Evolutionary conservation across 2,113 vertebrate genomes (phyloP).

Genomic region (Bothrops jararaca): DNA sequence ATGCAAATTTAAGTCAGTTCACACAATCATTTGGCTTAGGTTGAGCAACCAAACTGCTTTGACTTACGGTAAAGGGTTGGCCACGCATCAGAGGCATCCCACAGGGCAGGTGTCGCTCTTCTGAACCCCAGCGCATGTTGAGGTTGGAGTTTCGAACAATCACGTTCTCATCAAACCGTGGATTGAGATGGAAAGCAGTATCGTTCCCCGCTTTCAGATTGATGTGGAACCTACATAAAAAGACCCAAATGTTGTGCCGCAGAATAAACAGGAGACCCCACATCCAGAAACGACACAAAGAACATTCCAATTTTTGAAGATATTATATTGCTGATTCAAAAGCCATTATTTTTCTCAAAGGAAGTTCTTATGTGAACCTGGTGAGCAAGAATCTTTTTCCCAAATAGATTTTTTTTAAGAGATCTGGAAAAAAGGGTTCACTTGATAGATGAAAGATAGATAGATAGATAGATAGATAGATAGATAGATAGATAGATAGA

Average conservation of each 20-base stretch:
- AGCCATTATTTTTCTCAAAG: not conserved
- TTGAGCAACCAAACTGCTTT: not conserved
- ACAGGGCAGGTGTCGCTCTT: slow-evolving; percentile 81
- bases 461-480: slow-evolving; percentile 67
- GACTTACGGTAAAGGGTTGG: slow-evolving; percentile 71
- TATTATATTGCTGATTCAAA: not conserved
- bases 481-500: slow-evolving; percentile 56
- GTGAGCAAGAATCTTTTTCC: not conserved
- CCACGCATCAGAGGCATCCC: slow-evolving; percentile 78
- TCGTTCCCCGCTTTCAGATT: slow-evolving; percentile 64
- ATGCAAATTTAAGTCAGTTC: not conserved
- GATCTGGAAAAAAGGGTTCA: not conserved
- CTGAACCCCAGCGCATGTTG: slow-evolving; percentile 62
- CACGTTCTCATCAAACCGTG: slow-evolving; percentile 69
- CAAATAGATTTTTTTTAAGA: not conserved
- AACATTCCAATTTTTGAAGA: not conserved
- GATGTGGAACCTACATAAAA: slow-evolving; percentile 70
- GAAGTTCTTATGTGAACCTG: too few relatives aligned
- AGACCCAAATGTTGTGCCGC: not conserved
- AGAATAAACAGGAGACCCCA: not conserved
- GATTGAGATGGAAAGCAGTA: slow-evolving; percentile 77
- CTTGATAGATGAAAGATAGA: not conserved
- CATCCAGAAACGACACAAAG: not conserved
- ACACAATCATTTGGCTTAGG: slow-evolving; percentile 66
- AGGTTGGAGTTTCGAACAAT: slow-evolving; percentile 75